phyloP scores from a whole-genome alignment of 2,113 vertebrate genomes.

The Tursiops truncatus region DNA sequence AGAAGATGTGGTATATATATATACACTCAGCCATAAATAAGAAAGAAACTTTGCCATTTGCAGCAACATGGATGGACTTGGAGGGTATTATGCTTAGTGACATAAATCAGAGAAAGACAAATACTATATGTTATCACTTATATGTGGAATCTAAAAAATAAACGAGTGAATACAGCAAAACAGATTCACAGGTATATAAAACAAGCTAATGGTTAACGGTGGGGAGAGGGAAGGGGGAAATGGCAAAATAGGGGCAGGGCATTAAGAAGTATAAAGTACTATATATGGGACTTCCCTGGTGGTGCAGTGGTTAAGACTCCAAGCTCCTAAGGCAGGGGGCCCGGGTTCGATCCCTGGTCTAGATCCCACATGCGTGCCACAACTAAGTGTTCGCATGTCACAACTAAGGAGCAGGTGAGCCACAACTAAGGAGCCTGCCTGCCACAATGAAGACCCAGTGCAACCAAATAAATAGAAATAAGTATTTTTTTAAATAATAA shows the following conservation, averaged over 20 bases:
- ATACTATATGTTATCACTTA: neutral
- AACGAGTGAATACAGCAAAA: neutral
- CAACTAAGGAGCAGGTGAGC: no score
- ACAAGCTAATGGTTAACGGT: neutral
- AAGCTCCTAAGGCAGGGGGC: no score
- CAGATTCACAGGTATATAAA: neutral
- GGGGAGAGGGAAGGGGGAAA: neutral
- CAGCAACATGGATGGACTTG: neutral
- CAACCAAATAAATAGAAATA: no score
- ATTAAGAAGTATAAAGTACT: neutral
- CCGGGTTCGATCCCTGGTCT: no score
- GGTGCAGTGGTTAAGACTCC: no score
- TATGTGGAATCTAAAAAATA: neutral
- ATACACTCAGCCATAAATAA: neutral
- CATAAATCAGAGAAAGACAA: neutral
- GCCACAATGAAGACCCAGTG: no score
- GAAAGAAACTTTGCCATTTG: neutral
- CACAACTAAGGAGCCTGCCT: no score
- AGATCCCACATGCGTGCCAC: no score
- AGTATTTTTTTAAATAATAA: neutral
- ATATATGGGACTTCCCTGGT: neutral
- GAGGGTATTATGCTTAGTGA: neutral
- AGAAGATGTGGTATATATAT: neutral
- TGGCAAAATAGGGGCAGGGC: neutral
- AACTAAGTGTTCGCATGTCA: no score